phyloP scores from a whole-genome alignment of 2,113 vertebrate genomes.

The Mellivora capensis region DNA sequence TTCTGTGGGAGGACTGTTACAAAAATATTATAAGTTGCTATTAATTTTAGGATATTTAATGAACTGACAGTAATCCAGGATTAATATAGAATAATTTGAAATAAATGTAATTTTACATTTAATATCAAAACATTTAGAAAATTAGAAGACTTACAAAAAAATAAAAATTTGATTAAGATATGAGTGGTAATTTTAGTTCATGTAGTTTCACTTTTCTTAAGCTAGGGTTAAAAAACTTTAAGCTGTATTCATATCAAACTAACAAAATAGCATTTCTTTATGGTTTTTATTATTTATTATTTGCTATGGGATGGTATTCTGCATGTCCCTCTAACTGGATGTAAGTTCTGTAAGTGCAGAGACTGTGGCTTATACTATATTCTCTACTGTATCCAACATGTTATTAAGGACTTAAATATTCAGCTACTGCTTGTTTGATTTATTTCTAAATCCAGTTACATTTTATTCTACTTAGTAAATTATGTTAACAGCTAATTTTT shows the following conservation, averaged over 20 bases:
- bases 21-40: background rate
- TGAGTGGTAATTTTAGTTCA: background rate
- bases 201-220: background rate
- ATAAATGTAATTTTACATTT: background rate
- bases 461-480: background rate
- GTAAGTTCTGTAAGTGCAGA: background rate
- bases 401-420: background rate
- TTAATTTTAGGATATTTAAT: conserved; percentile 4
- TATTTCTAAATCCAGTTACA: conserved; percentile 1
- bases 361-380: background rate
- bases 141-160: conserved; percentile 5
- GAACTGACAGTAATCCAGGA: background rate
- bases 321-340: background rate
- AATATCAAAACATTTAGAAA: background rate
- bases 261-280: conserved; percentile 8
- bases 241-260: background rate
- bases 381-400: background rate
- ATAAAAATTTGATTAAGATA: background rate
- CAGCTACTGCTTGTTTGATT: background rate
- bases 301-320: conserved; percentile 22
- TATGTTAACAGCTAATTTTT: background rate
- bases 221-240: conserved; percentile 26
- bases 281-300: background rate
- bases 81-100: conserved; percentile 22
- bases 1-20: background rate